phyloP scores from a whole-genome alignment of 2,113 vertebrate genomes.

The Marmota monax region DNA sequence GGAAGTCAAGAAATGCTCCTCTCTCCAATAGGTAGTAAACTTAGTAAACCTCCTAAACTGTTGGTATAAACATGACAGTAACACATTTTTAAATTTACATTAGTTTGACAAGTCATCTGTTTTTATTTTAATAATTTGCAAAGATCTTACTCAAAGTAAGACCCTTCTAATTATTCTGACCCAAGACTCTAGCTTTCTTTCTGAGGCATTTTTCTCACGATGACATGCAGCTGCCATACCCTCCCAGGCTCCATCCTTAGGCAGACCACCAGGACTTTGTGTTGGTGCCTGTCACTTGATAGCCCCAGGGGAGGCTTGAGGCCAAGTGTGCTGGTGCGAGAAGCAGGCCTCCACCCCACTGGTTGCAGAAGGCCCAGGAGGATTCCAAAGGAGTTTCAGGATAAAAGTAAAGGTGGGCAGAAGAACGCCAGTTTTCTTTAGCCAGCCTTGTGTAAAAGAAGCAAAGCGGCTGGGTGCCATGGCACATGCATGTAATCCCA shows the following conservation, averaged over 20 bases:
- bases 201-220: background rate
- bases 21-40: background rate
- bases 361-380: background rate
- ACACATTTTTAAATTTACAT: background rate
- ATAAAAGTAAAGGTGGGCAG: background rate
- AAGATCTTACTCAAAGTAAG: background rate
- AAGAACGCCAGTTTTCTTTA: background rate
- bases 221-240: background rate
- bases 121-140: constrained; percentile 27
- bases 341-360: background rate
- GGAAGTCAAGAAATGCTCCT: constrained; percentile 31
- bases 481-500: too few relatives aligned
- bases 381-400: background rate
- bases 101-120: background rate
- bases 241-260: background rate
- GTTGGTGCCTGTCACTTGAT: background rate
- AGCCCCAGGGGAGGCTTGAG: background rate
- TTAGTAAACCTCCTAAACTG: background rate
- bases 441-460: background rate
- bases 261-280: background rate
- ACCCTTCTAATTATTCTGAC: background rate
- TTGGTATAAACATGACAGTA: background rate
- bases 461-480: background rate
- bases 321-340: background rate
- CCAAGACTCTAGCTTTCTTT: background rate